These are phyloP conservation scores for Pentalonia nigronervosa DNA, from an alignment of 1,140 invertebrate genomes.

Conservation along the genomic window DNA sequence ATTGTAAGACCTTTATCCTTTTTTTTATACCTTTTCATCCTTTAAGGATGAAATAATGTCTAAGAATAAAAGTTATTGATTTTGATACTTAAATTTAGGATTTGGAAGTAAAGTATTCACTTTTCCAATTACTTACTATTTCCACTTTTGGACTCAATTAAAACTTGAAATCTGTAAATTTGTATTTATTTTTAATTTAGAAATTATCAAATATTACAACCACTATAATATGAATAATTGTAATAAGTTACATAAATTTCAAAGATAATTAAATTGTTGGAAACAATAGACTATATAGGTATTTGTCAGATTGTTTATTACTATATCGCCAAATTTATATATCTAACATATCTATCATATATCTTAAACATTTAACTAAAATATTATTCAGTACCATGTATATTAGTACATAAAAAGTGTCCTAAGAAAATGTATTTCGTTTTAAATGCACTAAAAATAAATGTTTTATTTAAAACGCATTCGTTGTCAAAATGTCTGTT, in stretches of 20 bases:
- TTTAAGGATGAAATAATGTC: neutral
- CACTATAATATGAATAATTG: neutral
- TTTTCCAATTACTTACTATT: neutral
- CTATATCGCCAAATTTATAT: neutral
- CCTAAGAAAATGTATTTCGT: neutral
- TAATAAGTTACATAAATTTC: neutral
- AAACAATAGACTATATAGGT: too few species aligned
- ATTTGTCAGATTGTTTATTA: neutral
- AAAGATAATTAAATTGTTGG: neutral
- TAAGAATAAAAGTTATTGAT: neutral
- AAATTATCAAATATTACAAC: neutral
- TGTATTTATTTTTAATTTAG: neutral
- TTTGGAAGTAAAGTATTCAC: neutral
- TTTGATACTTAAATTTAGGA: neutral
- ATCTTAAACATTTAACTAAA: neutral
- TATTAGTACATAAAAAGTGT: neutral
- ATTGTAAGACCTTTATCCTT: too few species aligned
- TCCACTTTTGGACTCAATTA: neutral
- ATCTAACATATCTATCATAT: neutral
- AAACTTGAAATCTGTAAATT: neutral
- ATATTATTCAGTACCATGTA: neutral
- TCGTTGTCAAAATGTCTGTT: neutral
- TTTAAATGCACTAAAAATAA: neutral
- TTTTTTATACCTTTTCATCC: too few species aligned
- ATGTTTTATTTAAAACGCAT: neutral